Base-by-base conservation (phyloP, 1,140 invertebrate species). In the Adoxophyes honmai region DNA sequence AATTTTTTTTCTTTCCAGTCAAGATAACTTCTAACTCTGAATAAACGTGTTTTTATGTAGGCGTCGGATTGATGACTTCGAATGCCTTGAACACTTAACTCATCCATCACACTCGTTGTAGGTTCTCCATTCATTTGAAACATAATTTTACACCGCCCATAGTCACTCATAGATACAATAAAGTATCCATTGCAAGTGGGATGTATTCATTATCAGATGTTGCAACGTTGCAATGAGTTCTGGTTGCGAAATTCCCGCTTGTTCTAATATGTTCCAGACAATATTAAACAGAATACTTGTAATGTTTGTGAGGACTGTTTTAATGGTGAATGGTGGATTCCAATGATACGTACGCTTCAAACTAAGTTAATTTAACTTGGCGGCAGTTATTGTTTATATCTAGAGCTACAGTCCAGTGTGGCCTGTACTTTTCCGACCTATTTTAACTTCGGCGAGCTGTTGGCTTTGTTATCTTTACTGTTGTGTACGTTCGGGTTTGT, bases 401-500 rank as follows among this genome's bases (percentile, higher is more conserved):
- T 28, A 28, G 6, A 28, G 21, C n/a, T 28, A 28, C 2, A 28
- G 21, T 28, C 36, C 16, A 21, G 15, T 55, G 28, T 54, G 34
- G 51, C n/a, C 39, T 16, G 10, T 14, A 18, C 33, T 16, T 9
- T 18, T 1, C 56, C 59, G 59, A 57, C 36, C 59, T 38, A 64
- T 59, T 55, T 48, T 51, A 42, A 52, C 16, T 70, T 67, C 59
- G 51, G 35, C 57, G 64, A 64, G 64, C 59, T 58, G 61, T 62
- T 61, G 36, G 44, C 57, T 57, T 62, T 66, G 59, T 70, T 66
- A 66, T 69, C 54, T 66, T 59, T 55, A 51, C 53, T 60, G 65
- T 56, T 68, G 67, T 62, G 60, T 66, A 68, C 71, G 59, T 67
- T 68, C 59, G 59, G 60, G 62, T 71, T 79, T 81, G 77, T 83